Conservation (phyloP, 2,113 vertebrate species). For the Climacteris rufus region DNA sequence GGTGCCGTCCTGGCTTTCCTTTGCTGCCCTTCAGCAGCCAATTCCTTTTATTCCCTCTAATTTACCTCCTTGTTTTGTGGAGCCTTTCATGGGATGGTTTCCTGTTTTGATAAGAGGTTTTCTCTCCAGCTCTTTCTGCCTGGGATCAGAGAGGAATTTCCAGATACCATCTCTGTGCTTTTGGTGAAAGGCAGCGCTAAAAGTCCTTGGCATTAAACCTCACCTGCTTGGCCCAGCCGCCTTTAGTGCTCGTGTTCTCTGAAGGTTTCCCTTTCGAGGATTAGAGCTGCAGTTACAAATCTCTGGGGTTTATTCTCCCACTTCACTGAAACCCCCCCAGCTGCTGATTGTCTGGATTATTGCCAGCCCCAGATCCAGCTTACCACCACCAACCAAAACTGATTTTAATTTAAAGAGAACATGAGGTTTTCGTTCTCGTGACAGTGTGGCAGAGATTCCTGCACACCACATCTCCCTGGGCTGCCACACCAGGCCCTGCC, state of each 20-base stretch:
- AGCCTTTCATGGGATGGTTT: not conserved
- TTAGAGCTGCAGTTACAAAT: not conserved
- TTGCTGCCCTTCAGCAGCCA: too few species aligned
- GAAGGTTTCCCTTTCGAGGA: not conserved
- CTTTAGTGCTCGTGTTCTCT: not conserved
- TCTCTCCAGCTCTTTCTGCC: not conserved
- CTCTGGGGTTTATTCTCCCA: not conserved
- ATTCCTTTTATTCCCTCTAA: not conserved
- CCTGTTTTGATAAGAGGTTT: not conserved
- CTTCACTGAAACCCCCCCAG: not conserved
- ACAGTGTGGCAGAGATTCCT: accelerated
- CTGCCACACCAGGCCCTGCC: not conserved
- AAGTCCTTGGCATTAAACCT: not conserved
- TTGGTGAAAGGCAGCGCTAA: not conserved
- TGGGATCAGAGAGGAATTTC: not conserved
- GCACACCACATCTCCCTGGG: not conserved
- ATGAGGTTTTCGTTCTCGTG: accelerated
- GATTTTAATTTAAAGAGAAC: not conserved
- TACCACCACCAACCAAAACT: not conserved
- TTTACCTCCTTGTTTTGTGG: not conserved
- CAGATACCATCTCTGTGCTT: not conserved
- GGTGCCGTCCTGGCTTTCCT: not conserved
- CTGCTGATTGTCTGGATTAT: not conserved
- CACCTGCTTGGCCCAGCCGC: not conserved
- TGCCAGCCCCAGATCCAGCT: not conserved